Conservation (phyloP, 2,888 invertebrate genomes). For the Nephrotoma appendiculata region DNA sequence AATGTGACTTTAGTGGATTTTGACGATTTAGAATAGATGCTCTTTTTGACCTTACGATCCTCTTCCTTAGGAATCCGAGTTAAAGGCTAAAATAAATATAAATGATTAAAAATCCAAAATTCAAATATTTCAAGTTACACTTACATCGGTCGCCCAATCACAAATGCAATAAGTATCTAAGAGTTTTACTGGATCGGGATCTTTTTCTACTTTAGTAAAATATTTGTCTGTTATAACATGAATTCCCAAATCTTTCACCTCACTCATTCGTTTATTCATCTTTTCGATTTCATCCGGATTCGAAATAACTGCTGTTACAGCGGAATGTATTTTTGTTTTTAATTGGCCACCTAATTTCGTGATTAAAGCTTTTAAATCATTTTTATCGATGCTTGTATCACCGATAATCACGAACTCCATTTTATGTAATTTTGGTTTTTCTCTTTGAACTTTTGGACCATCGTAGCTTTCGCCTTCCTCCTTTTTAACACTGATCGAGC, state of each 20-base stretch:
- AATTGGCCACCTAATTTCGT: slow-evolving; percentile 63
- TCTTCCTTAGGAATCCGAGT: slow-evolving; percentile 33
- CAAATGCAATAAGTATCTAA: slow-evolving; percentile 61
- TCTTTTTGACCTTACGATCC: slow-evolving; percentile 42
- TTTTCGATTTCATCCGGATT: slow-evolving; percentile 51
- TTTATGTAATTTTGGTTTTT: slow-evolving; percentile 56
- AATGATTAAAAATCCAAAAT: slow-evolving; percentile 8
- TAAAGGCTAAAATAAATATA: slow-evolving; percentile 26
- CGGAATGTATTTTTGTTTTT: slow-evolving; percentile 43
- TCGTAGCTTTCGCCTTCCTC: slow-evolving; percentile 33
- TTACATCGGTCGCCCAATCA: slow-evolving; percentile 72
- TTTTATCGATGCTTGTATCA: slow-evolving; percentile 38
- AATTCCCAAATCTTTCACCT: slow-evolving; percentile 51
- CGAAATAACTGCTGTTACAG: slow-evolving; percentile 62
- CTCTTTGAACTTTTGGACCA: slow-evolving; percentile 48
- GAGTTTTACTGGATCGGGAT: slow-evolving; percentile 44
- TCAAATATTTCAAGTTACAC: slow-evolving; percentile 18
- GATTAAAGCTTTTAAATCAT: slow-evolving; percentile 52
- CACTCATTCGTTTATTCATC: slow-evolving; percentile 45
- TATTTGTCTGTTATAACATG: slow-evolving; percentile 71
- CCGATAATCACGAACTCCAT: slow-evolving; percentile 62
- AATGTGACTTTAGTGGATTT: slow-evolving; percentile 44
- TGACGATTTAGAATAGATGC: slow-evolving; percentile 36
- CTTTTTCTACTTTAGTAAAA: slow-evolving; percentile 48
- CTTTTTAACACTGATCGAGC: slow-evolving; percentile 33